Evolutionary conservation across 2,888 invertebrate species (phyloP), one percentile per base, ranked within the genome.

Genomic region (Habroteleia sp.): DNA sequence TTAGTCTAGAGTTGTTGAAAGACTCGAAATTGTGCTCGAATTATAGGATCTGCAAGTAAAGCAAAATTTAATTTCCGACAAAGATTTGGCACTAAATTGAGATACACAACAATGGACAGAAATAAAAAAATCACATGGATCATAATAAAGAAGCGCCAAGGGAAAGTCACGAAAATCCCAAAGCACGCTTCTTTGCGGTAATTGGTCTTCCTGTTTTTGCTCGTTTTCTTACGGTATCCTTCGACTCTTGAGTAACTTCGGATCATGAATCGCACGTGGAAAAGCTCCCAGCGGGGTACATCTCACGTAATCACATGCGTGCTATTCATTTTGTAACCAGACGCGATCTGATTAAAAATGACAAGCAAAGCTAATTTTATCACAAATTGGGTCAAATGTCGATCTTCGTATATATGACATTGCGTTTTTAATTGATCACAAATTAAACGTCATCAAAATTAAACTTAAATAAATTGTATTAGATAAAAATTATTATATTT

Each of bases 141-240:
- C 39, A n/a, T 27, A 5, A 41, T 39, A 16, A 29, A 31, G 31
- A 8, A 29, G 35, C 11, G 16, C n/a, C 8, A 27, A 5, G 6
- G 42, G 44, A 68, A 60, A 50, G 44, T 8, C 52, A 54, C 37
- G 52, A 44, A 74, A 73, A 66, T 76, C 71, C 60, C 35, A 17
- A 41, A 37, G 77, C 68, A 60, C 74, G 58, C 71, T 77, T 77
- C 77, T 76, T 74, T 37, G 69, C 46, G 65, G 78, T 81, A 81
- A 83, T 79, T 80, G 80, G 74, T 72, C 69, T 66, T 72, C 23
- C 65, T 65, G 54, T 69, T 68, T 75, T 76, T 73, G 44, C 29
- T 52, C 48, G 52, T 41, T 37, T 50, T 68, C 54, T 58, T 69
- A 20, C 48, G 54, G 60, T 31, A 74, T 50, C 62, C 54, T 60